Evolutionary conservation across 2,888 invertebrate genomes (phyloP).

Genomic region (Pseudococcus viburni): DNA sequence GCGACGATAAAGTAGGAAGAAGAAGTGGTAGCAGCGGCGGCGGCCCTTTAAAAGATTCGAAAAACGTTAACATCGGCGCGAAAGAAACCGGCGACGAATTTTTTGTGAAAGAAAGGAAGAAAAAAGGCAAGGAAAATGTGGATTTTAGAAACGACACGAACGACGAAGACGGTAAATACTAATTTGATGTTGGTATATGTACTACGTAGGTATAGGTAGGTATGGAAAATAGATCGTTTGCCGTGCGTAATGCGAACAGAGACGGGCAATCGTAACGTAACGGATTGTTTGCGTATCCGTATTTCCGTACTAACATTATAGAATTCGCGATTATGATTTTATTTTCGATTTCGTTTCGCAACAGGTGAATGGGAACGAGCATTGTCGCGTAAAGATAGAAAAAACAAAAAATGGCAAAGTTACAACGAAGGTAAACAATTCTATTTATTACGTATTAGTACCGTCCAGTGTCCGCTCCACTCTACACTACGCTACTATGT

Average conservation of each 20-base stretch:
- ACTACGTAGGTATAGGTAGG: neutral
- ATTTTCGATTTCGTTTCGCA: neutral
- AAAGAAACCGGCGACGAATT: neutral
- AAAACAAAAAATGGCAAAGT: conserved; percentile 39
- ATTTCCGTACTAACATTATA: neutral
- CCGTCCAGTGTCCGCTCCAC: too few species aligned
- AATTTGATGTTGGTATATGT: too few species aligned
- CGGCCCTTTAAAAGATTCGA: conserved; percentile 59
- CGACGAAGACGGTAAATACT: conserved; percentile 58
- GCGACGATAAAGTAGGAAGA: conserved; percentile 37
- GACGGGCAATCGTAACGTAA: too few species aligned
- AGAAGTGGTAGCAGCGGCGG: too few species aligned
- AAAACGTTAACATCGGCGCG: conserved; percentile 44
- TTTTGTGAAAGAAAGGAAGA: conserved; percentile 33
- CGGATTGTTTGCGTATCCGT: neutral
- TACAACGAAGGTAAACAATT: conserved; percentile 38
- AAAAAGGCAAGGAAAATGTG: conserved; percentile 60
- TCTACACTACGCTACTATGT: too few species aligned
- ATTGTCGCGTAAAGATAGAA: conserved; percentile 58
- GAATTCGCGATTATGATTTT: neutral
- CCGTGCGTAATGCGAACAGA: neutral
- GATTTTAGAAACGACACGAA: neutral
- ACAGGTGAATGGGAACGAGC: conserved; percentile 63
- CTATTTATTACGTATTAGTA: neutral
- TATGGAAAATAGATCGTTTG: neutral